phyloP scores from a whole-genome alignment of 2,797 vertebrate genomes.

The Gastrophryne carolinensis region DNA sequence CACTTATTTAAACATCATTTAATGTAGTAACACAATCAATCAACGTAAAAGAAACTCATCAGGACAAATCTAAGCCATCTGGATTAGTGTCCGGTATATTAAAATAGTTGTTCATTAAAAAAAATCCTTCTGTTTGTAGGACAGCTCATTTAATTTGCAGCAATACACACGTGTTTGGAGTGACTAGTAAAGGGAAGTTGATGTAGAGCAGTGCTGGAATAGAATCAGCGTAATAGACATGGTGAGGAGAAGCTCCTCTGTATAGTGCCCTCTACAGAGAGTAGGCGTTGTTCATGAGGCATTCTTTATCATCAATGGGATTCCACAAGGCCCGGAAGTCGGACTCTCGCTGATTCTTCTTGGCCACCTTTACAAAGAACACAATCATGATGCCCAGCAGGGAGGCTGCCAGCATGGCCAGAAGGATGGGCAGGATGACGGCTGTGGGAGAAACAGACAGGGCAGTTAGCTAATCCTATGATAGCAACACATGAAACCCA shows the following conservation, averaged over 20 bases:
- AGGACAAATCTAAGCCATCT: neutral
- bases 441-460: slow-evolving; percentile 47
- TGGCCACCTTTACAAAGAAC: slow-evolving; percentile 54
- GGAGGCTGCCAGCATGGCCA: slow-evolving; percentile 55
- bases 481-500: no score
- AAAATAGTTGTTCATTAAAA: no score
- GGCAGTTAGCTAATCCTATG: neutral
- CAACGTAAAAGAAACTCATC: neutral
- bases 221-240: neutral
- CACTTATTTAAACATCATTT: neutral
- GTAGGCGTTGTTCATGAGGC: slow-evolving; percentile 63
- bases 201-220: neutral
- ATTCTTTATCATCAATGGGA: slow-evolving; percentile 63
- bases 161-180: neutral
- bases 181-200: neutral
- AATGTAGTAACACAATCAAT: neutral
- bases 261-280: slow-evolving; percentile 52
- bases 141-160: neutral
- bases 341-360: slow-evolving; percentile 51
- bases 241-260: neutral
- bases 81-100: neutral
- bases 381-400: slow-evolving; percentile 57
- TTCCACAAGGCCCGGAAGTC: slow-evolving; percentile 57
- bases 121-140: neutral
- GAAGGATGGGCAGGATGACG: slow-evolving; percentile 55